Conservation (phyloP, 2,888 invertebrate genomes). For the Tuberolachnus salignus region DNA sequence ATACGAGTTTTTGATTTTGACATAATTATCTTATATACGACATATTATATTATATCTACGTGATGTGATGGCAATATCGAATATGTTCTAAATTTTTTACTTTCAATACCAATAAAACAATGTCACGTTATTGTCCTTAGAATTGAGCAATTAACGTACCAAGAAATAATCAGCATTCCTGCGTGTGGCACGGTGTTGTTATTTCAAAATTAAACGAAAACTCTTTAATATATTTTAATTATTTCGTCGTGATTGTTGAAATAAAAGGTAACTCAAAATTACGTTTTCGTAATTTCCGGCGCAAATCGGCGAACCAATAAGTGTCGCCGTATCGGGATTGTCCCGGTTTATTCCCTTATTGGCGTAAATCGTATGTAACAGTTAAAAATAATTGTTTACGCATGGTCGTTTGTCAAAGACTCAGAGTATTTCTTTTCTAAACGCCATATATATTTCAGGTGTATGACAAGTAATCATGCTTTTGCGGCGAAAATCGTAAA, state of each 20-base stretch:
- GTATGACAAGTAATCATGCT: too few relatives aligned
- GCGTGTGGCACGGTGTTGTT: conserved; percentile 5
- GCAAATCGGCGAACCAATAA: too few relatives aligned
- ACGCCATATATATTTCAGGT: too few relatives aligned
- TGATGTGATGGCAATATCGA: background rate
- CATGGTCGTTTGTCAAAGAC: too few relatives aligned
- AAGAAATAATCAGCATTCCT: conserved; percentile 34
- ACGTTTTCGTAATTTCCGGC: too few relatives aligned
- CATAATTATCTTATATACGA: background rate
- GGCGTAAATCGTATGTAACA: too few relatives aligned
- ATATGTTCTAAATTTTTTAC: conserved; percentile 19
- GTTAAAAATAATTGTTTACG: too few relatives aligned
- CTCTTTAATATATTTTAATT: background rate
- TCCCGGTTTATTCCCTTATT: too few relatives aligned
- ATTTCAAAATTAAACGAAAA: conserved; percentile 35
- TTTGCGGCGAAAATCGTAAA: too few relatives aligned
- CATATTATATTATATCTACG: background rate
- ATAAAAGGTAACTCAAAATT: too few relatives aligned
- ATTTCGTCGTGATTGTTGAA: background rate
- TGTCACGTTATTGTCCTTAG: background rate
- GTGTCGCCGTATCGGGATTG: too few relatives aligned
- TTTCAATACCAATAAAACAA: conserved; percentile 13
- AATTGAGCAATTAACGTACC: conserved; percentile 20
- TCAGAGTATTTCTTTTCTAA: too few relatives aligned
- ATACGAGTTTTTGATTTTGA: background rate